Base-by-base conservation (phyloP, 64 coral and sea anemone species). In the Catalaphyllia jardinei region DNA sequence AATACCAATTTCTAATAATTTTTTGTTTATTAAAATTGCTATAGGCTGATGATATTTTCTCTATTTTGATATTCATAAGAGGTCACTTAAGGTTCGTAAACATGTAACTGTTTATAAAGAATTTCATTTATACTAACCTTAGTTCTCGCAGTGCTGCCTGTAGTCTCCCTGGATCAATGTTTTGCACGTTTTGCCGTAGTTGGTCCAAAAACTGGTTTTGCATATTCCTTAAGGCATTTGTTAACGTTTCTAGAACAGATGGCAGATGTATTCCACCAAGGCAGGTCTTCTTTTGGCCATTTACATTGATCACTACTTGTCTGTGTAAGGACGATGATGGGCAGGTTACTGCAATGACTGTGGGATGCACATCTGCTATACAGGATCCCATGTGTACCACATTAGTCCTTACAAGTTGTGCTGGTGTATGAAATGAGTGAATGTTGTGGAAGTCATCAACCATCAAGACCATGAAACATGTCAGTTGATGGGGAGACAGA, bases 381-480 rank as follows among this genome's bases (percentile, higher is more conserved):
- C 75, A 77, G 39, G 75, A 77, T 77, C 49, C 75, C 49, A 77
- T 77, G 42, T 77, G 75, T n/a, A 77, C 19, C 3, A 77, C 39
- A 52, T 25, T 77, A 3, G 75, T 77, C 4, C 42, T 18, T 1
- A 52, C 75, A 1, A 77, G 16, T 3, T 10, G 20, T 54, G 49
- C 17, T 77, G 75, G 75, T 11, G 75, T 77, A 24, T 77, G 75
- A n/a, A 22, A 42, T 25, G 75, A 52, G 19, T 77, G 75, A 13
- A 77, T 77, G 16, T 77, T 77, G 75, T 77, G 49, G 75, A 77
- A 77, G 39, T 77, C 75, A n/a, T 77, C 75, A 20, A 77, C 18
- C 49, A 77, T 77, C 7, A 77, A 77, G 16, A 77, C 49, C 18
- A 77, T 52, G 14, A 77, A 77, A 42, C 38, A 52, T 52, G 16